Conservation (phyloP, 2,797 vertebrate species). For the Chelonia mydas region DNA sequence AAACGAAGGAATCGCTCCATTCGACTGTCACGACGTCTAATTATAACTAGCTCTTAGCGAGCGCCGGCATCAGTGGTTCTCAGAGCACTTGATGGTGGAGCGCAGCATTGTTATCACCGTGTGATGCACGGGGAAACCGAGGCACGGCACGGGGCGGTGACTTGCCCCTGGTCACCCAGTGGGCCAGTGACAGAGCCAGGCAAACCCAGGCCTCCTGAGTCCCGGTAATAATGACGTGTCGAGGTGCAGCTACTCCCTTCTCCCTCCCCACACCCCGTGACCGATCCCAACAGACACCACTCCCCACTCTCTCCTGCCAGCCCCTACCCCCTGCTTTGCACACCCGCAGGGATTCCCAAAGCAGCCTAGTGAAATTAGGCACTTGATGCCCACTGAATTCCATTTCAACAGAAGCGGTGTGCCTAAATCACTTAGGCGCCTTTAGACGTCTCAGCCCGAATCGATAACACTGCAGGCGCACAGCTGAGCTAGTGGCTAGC, state of each 20-base stretch:
- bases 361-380: not conserved
- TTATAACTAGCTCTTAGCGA: not conserved
- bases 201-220: not conserved
- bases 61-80: not conserved
- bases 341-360: not conserved
- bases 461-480: not conserved
- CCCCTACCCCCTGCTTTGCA: not conserved
- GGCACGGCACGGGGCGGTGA: not conserved
- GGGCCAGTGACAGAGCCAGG: not conserved
- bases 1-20: not conserved
- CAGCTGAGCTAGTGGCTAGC: not conserved
- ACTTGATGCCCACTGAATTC: not conserved
- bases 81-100: not conserved
- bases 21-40: not conserved
- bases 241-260: no score
- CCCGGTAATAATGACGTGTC: no score
- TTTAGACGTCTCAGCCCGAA: not conserved
- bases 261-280: no score
- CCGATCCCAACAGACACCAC: no score
- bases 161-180: not conserved
- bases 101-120: not conserved
- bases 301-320: not conserved
- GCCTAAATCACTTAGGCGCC: no score
- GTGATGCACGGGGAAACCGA: not conserved
- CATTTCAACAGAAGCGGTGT: not conserved